These are phyloP conservation scores for Cephus spinipes DNA, from an alignment of 2,888 invertebrate species.

Conservation along the genomic window DNA sequence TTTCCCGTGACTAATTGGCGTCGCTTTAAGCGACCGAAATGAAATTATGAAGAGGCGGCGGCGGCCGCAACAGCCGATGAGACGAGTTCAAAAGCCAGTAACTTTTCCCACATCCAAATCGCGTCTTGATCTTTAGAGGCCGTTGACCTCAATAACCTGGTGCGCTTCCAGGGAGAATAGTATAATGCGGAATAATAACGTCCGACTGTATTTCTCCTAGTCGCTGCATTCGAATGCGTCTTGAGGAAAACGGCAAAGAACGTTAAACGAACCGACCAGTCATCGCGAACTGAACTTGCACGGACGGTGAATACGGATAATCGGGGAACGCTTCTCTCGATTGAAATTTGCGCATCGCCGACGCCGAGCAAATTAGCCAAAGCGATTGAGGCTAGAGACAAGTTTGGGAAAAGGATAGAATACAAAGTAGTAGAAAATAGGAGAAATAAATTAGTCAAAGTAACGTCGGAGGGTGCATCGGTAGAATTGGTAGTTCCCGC, in stretches of 20 bases:
- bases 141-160: too few relatives aligned
- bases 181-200: too few relatives aligned
- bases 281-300: too few relatives aligned
- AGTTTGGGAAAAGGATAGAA: too few relatives aligned
- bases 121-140: background rate
- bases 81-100: background rate
- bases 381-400: background rate
- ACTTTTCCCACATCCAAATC: background rate
- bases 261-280: too few relatives aligned
- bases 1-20: background rate
- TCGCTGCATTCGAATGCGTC: too few relatives aligned
- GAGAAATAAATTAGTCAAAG: background rate
- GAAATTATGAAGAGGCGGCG: background rate
- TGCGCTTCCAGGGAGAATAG: too few relatives aligned
- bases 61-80: background rate
- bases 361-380: background rate
- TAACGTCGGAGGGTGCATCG: background rate
- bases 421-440: background rate
- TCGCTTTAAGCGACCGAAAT: background rate
- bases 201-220: too few relatives aligned
- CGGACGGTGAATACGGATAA: too few relatives aligned
- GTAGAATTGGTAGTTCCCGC: too few relatives aligned
- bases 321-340: too few relatives aligned
- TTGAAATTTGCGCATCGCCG: background rate
- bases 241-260: too few relatives aligned